Evolutionary conservation across 1,140 invertebrate genomes (phyloP), one percentile per base, ranked within the genome.

Genomic region (Maniola jurtina): DNA sequence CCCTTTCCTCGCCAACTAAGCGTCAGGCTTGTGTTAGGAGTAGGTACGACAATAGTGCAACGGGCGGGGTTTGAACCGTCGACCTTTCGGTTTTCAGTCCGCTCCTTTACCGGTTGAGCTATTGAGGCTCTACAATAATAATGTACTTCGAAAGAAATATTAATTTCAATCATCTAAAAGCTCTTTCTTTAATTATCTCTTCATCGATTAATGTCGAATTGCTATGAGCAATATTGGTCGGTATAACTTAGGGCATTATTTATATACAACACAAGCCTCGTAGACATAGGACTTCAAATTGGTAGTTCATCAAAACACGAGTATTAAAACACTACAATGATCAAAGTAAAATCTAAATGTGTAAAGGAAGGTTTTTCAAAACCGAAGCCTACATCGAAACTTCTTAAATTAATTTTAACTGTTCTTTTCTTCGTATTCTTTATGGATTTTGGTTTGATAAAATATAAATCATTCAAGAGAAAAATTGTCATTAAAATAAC

Each of bases 391-490:
- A 33, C 40, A 40, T 52, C 45, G 25, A 42, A 65, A 40, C 56
- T 47, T 14, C 36, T 65, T 36, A 56, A 65, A 61, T 25, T 57
- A 58, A 50, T 64, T 61, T 69, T 69, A 33, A 8, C 16, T 16
- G 3, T 65, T n/a, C 11, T 52, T 14, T 42, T 36, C 7, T 58
- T 59, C 3, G 13, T 57, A 40, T 65, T 57, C 38, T 58, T 34
- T 4, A 40, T 58, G 48, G 63, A 65, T 54, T 65, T 65, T 10
- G 63, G 63, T 33, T 58, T 52, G 2, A n/a, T 52, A n/a, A 16
- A 11, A 50, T 52, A 36, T 34, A 52, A 59, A 38, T 50, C 55
- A 5, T 0, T 35, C 13, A 25, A 2, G n/a, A 13, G 9, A 34
- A 59, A 52, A 48, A 15, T 38, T 15, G 36, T 52, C 13, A 15